phyloP scores from a whole-genome alignment of 2,797 vertebrate species.

The Carcharodon carcharias region DNA sequence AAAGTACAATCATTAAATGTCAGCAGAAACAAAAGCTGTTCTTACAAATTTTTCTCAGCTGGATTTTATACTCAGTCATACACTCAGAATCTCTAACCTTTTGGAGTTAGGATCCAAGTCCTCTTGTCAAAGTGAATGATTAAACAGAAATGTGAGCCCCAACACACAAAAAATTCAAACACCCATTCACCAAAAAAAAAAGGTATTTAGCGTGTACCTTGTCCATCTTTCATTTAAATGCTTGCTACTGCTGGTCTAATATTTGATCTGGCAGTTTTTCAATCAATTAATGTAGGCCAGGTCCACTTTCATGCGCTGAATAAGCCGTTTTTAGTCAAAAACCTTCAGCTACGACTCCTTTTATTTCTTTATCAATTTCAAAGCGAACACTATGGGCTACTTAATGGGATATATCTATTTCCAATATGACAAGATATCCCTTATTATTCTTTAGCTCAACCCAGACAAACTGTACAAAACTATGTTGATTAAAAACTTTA shows the following conservation, averaged over 20 bases:
- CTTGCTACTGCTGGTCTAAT: not conserved
- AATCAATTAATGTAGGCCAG: not conserved
- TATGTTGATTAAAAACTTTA: too few relatives aligned
- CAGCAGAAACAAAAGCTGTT: not conserved
- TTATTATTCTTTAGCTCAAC: too few relatives aligned
- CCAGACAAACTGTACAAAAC: too few relatives aligned
- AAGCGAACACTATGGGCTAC: not conserved
- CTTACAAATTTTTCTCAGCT: not conserved
- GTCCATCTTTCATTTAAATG: not conserved
- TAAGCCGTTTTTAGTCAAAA: not conserved
- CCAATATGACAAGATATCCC: not conserved
- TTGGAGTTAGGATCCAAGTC: not conserved
- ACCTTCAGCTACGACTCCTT: not conserved
- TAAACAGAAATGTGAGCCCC: not conserved
- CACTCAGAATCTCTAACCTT: not conserved
- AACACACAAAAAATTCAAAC: not conserved
- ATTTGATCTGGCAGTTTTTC: not conserved
- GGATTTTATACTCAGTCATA: not conserved
- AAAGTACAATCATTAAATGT: not conserved
- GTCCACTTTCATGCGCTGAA: not conserved
- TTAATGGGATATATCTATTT: not conserved
- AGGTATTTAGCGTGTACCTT: not conserved
- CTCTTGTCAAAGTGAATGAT: not conserved
- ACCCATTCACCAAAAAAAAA: not conserved
- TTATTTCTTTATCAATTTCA: constrained; percentile 3